phyloP scores from a whole-genome alignment of 2,797 vertebrate genomes.

The Pempheris klunzingeri region DNA sequence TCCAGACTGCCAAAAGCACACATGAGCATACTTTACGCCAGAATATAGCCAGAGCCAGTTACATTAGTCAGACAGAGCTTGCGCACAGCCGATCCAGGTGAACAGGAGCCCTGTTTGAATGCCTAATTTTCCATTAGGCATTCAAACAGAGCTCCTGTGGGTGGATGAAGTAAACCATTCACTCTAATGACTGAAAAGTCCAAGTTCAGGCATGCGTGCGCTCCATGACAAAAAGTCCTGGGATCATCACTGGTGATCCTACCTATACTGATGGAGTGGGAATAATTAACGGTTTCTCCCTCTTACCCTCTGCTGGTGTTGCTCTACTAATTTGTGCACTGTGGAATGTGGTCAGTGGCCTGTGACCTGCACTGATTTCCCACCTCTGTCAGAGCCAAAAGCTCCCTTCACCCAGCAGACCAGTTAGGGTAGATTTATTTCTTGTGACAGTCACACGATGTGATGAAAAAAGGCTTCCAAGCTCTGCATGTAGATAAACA shows the following conservation, averaged over 20 bases:
- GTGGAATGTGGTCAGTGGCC: conserved; percentile 55
- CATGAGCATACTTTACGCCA: background rate
- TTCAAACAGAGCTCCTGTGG: conserved; percentile 16
- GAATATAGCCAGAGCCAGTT: conserved; percentile 5
- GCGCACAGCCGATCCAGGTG: conserved; percentile 16
- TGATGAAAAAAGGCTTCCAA: background rate
- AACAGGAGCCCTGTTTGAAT: no score
- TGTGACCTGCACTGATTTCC: conserved; percentile 31
- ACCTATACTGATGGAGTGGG: conserved; percentile 39
- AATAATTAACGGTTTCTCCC: background rate
- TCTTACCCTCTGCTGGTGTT: background rate
- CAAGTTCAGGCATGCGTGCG: conserved; percentile 66
- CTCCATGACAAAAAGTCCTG: conserved; percentile 25
- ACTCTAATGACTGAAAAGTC: conserved; percentile 34
- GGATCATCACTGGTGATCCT: conserved; percentile 5
- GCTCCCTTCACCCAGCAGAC: conserved; percentile 2
- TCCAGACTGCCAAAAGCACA: background rate
- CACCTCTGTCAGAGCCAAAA: background rate
- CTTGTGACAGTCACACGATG: background rate
- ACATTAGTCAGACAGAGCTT: conserved; percentile 7
- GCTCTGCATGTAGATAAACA: no score
- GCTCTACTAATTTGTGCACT: background rate
- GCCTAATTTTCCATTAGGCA: conserved; percentile 29
- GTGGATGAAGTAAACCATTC: conserved; percentile 54
- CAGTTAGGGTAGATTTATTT: background rate